Base-by-base conservation (phyloP, 2,113 vertebrate species). In the Xiphophorus hellerii region DNA sequence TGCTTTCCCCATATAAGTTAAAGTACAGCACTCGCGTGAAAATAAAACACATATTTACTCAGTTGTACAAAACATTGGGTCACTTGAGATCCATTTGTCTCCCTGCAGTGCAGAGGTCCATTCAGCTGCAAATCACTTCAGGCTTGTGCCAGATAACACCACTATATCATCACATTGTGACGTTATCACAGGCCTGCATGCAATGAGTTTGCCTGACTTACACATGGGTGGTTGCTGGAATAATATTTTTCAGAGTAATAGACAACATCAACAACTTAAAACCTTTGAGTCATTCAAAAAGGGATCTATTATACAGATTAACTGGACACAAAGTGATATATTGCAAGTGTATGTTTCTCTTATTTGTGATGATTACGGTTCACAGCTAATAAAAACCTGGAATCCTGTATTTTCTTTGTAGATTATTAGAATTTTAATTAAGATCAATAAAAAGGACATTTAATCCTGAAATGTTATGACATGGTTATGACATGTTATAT, bases 111-210 rank as follows among this genome's bases (percentile, higher is more conserved):
- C 82, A 81, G 76, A 85, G 82, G 80, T 87, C 74, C 77, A 84
- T 89, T 87, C 78, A 88, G 78, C 78, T 82, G 74, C 80, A 83
- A 78, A 82, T 89, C 76, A 30, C 89, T 89, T 76, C 74, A 89
- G 69, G 82, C 90, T 80, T 15, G 54, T 87, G 87, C 77, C 78
- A 65, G 83, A 92, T 93, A 90, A 90, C 93, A 91, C 93, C 91
- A 86, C 92, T 88, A 90, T 90, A 91, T 91, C 51, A 58, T 58
- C 51, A 92, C 90, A 90, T 90, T 87, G 82, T 90, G 92, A 88
- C 92, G 93, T 92, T 92, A 92, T 93, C 90, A 48, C 89, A 88
- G 89, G 90, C 84, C 83, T 88, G 84, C 92, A 92, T 88, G 84
- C 84, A 84, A 85, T 85, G 78, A 82, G 82, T 88, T 92, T 89